These are phyloP conservation scores for Lanius collurio DNA, from an alignment of 2,113 vertebrate species.

Conservation along the genomic window DNA sequence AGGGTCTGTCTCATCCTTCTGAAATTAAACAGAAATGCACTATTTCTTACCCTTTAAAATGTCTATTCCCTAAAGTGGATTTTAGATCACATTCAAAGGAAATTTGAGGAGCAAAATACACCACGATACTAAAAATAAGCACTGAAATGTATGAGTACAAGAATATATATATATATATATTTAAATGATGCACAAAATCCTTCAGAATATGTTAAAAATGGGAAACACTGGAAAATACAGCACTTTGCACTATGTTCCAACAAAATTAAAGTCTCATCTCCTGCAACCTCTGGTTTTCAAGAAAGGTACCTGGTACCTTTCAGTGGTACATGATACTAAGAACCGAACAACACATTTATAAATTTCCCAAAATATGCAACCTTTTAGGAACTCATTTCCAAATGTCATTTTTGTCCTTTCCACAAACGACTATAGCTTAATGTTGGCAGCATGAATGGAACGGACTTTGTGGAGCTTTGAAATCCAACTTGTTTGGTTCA, in stretches of 20 bases:
- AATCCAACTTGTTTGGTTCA: not conserved
- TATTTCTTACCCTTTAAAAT: not conserved
- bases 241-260: not conserved
- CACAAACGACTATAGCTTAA: not conserved
- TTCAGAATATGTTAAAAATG: not conserved
- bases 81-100: not conserved
- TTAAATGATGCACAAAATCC: not conserved
- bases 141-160: not conserved
- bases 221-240: not conserved
- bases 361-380: not conserved
- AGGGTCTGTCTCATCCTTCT: not conserved
- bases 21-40: not conserved
- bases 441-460: fast-evolving
- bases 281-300: not conserved
- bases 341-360: not conserved
- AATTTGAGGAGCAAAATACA: not conserved
- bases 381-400: not conserved
- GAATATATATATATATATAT: too few relatives aligned
- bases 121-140: not conserved
- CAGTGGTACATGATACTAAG: not conserved
- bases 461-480: not conserved
- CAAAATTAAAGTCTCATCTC: not conserved
- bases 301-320: not conserved
- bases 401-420: not conserved
- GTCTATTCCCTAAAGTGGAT: not conserved